phyloP scores from a whole-genome alignment of 2,113 vertebrate genomes.

The Grantiella picta region DNA sequence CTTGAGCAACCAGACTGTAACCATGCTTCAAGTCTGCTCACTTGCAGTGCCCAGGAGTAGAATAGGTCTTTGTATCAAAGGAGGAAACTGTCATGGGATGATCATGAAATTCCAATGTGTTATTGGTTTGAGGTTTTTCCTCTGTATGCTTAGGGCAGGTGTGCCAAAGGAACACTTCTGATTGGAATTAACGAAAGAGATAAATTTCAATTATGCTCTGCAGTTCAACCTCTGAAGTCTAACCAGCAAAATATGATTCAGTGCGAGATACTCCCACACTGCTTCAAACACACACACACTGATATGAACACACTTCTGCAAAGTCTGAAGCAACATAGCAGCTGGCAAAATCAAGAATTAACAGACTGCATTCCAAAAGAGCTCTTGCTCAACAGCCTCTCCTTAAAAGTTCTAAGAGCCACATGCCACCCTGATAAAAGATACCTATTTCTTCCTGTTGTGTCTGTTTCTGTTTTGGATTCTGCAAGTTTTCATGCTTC shows the following conservation, averaged over 20 bases:
- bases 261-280: background rate
- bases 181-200: background rate
- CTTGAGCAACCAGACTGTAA: background rate
- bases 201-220: background rate
- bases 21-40: background rate
- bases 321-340: slow-evolving; percentile 11
- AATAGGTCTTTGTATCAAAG: background rate
- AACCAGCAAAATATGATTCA: background rate
- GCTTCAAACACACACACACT: background rate
- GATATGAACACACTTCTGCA: background rate
- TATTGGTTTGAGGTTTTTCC: background rate
- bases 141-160: background rate
- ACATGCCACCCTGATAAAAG: slow-evolving; percentile 16
- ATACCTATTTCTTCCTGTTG: background rate
- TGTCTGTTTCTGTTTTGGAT: background rate
- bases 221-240: background rate
- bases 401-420: background rate
- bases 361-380: slow-evolving; percentile 14
- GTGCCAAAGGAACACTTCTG: background rate
- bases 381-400: slow-evolving; percentile 20
- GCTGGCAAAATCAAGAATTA: slow-evolving; percentile 24
- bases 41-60: background rate
- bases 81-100: background rate
- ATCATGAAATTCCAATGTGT: background rate
- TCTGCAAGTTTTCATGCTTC: background rate